phyloP scores from a whole-genome alignment of 2,888 invertebrate species.

The Galeruca laticollis region DNA sequence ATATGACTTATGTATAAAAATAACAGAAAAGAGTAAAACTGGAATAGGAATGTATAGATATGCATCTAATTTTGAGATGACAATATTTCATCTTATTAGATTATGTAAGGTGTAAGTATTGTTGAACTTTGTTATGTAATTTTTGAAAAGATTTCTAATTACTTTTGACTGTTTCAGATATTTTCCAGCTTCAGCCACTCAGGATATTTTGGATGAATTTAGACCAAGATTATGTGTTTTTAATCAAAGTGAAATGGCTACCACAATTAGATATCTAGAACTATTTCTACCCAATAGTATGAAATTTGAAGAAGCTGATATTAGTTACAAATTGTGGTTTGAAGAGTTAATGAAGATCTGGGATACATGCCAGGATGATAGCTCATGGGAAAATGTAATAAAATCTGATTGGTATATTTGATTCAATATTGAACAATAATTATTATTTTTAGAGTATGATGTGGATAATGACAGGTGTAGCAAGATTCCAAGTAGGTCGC shows the following conservation, averaged over 20 bases:
- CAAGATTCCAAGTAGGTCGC: constrained; percentile 81
- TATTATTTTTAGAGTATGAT: constrained; percentile 74
- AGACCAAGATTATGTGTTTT: constrained; percentile 85
- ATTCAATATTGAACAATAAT: constrained; percentile 9
- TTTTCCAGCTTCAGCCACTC: constrained; percentile 79
- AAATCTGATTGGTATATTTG: background rate
- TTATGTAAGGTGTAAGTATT: constrained; percentile 60
- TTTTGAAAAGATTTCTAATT: background rate
- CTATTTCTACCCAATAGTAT: constrained; percentile 83
- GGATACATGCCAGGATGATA: constrained; percentile 81
- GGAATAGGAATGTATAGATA: constrained; percentile 73
- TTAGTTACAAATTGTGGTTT: constrained; percentile 84
- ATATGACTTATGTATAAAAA: constrained; percentile 75
- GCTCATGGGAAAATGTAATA: constrained; percentile 75
- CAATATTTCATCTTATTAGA: constrained; percentile 59
- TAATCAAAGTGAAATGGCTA: constrained; percentile 68
- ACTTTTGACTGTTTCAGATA: constrained; percentile 68
- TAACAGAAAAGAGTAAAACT: constrained; percentile 71
- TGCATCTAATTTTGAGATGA: constrained; percentile 51
- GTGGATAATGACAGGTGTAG: constrained; percentile 79
- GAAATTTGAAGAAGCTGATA: constrained; percentile 71
- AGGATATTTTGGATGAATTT: constrained; percentile 88
- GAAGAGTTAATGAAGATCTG: constrained; percentile 82
- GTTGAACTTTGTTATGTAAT: constrained; percentile 3
- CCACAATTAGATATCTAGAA: constrained; percentile 73